Conservation (phyloP, 1,140 invertebrate genomes). For the Calycopis cecrops region DNA sequence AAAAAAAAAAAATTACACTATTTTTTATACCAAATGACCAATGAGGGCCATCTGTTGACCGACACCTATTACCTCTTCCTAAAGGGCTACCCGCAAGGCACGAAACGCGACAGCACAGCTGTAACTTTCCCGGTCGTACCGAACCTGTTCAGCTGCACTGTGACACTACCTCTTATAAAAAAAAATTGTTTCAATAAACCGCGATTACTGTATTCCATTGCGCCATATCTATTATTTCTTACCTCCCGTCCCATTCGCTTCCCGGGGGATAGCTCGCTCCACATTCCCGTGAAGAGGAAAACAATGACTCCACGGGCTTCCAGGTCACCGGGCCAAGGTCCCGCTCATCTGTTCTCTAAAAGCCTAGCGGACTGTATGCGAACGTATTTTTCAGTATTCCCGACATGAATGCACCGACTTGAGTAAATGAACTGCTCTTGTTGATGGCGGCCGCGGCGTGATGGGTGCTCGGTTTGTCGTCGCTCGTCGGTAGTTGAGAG, state of each 20-base stretch:
- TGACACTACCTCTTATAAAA: neutral
- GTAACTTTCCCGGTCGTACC: too few relatives aligned
- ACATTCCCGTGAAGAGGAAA: neutral
- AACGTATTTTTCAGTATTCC: neutral
- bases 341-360: neutral
- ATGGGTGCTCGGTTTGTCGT: neutral
- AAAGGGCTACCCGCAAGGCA: too few relatives aligned
- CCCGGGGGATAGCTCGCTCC: slow-evolving; percentile 3
- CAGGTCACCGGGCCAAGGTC: slow-evolving; percentile 5
- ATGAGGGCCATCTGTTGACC: too few relatives aligned
- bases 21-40: too few relatives aligned
- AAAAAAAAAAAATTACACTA: too few relatives aligned
- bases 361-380: neutral
- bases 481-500: neutral
- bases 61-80: too few relatives aligned
- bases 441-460: neutral
- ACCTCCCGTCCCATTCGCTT: neutral
- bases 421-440: neutral
- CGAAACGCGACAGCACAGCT: too few relatives aligned
- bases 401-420: neutral
- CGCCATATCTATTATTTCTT: neutral
- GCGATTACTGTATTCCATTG: neutral
- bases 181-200: neutral
- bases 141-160: neutral
- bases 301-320: too few relatives aligned